Base-by-base conservation (phyloP, 2,797 vertebrate species). In the Oreochromis mossambicus region DNA sequence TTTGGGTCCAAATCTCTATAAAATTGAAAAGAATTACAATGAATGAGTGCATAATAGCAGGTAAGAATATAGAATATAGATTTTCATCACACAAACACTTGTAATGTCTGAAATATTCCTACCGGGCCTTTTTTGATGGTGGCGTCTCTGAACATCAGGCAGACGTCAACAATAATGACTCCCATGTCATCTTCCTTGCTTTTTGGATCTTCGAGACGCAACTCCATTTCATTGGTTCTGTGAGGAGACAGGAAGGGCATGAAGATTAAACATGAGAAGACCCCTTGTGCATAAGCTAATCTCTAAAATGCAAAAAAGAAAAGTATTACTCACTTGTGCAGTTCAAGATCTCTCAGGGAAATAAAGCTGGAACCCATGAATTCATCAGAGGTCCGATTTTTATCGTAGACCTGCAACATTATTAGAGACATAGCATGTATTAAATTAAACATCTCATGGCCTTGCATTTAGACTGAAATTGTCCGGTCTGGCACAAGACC, bases 121-220 rank as follows among this genome's bases (percentile, higher is more conserved):
- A 97, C 96, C 1, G 91, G 92, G 83, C 96, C 96, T 95, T 97
- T 97, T 95, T 98, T 99, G 91, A 97, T 94, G 81, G 98, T 97
- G 77, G 96, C 97, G 68, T 98, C 97, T 91, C 97, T 97, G 61
- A 97, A 96, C 86, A 97, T 96, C 46, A 99, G 94, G 91, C 95
- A 97, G 90, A 98, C 80, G 11, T 98, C 97, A 86, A 99, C 92
- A 29, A 97, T 38, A 77, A 99, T 97, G 79, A 97, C 96, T 43
- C 98, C 99, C 98, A 99, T 98, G 92, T 99, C 96, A 7, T 96
- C 93, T 92, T 98, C 98, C 90, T 97, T 97, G 92, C 97, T 99
- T 95, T 97, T 98, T 10, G 97, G 97, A 91, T 99, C 98, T 88
- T 97, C 92, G 68, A 99, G 92, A 87, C 43, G 94, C 93, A 99